A percentile compares a stretch with the other conserved stretches of the same genome.
Conservation (phyloP, 2,888 invertebrate species). For the Eueremaeus valkanovi region DNA sequence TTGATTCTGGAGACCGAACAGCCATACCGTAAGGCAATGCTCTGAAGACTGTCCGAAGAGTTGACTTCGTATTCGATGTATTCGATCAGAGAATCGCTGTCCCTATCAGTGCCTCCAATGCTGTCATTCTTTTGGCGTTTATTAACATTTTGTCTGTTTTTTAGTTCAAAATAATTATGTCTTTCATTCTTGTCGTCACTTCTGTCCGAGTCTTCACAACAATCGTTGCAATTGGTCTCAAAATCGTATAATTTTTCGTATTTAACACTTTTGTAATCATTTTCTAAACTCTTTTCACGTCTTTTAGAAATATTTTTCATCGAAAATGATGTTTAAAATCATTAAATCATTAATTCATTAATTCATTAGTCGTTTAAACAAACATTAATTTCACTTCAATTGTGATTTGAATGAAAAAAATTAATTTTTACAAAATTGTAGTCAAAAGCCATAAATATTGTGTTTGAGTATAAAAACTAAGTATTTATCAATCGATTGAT, state of each 20-base stretch:
- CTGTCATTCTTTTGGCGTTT: not conserved
- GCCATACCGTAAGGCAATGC: conserved; percentile 38
- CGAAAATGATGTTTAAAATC: not conserved
- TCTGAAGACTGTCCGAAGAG: conserved; percentile 34
- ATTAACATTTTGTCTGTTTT: not conserved
- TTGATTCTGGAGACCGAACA: conserved; percentile 45
- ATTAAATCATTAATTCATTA: not conserved
- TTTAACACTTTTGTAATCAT: not conserved
- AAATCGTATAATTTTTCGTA: not conserved
- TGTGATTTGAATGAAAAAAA: too few relatives aligned
- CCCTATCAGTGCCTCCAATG: too few relatives aligned
- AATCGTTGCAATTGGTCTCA: not conserved
- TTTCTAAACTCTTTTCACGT: not conserved
- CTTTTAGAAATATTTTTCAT: conserved; percentile 9
- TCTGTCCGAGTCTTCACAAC: not conserved
- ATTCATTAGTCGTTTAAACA: too few relatives aligned
- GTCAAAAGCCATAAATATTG: too few relatives aligned
- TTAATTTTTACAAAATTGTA: too few relatives aligned
- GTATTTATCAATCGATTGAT: too few relatives aligned
- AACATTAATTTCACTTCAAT: not conserved
- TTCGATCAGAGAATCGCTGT: not conserved
- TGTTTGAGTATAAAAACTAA: too few relatives aligned
- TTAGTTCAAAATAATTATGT: not conserved
- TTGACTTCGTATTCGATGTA: conserved; percentile 30
- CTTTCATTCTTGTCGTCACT: too few relatives aligned